Evolutionary conservation across 2,797 vertebrate genomes (phyloP).

Genomic region (Decapterus maruadsi): DNA sequence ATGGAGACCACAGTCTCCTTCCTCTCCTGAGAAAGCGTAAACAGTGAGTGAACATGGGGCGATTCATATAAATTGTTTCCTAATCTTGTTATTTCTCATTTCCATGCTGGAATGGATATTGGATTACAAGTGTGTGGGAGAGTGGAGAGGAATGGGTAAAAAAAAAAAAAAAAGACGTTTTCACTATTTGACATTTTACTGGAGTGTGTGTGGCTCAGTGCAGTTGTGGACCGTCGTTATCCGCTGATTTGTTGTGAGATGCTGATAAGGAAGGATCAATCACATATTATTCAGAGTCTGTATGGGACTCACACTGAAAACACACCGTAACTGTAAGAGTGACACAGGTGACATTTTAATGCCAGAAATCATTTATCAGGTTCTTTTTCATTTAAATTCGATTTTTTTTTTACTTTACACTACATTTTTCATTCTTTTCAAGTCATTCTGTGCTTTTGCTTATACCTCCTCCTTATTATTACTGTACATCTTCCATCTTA

Average conservation of each 20-base stretch:
- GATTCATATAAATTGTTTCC: slow-evolving; percentile 86
- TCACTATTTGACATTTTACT: slow-evolving; percentile 55
- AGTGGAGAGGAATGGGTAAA: slow-evolving; percentile 13
- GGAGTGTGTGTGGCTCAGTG: not conserved
- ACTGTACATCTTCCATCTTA: too few relatives aligned
- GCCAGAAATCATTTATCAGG: too few relatives aligned
- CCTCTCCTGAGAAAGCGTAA: slow-evolving; percentile 79
- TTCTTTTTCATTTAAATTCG: not conserved
- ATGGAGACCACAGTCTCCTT: slow-evolving; percentile 82
- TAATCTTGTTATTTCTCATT: slow-evolving; percentile 86
- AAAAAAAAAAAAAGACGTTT: slow-evolving; percentile 36
- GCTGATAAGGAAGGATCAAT: not conserved
- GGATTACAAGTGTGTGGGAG: slow-evolving; percentile 71
- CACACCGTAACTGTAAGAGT: not conserved
- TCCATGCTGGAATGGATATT: slow-evolving; percentile 80
- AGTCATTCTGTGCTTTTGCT: too few relatives aligned
- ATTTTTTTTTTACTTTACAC: too few relatives aligned
- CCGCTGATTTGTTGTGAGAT: slow-evolving; percentile 43
- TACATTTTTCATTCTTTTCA: too few relatives aligned
- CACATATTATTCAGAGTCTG: not conserved
- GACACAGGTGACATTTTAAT: not conserved
- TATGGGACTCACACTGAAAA: not conserved
- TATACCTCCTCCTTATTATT: too few relatives aligned
- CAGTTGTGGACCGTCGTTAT: slow-evolving; percentile 17
- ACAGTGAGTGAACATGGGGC: slow-evolving; percentile 80